Percentiles rank a stretch among this genome's conserved stretches.
Conservation (phyloP, 2,888 invertebrate genomes). For the Ichneumoninae sp. region DNA sequence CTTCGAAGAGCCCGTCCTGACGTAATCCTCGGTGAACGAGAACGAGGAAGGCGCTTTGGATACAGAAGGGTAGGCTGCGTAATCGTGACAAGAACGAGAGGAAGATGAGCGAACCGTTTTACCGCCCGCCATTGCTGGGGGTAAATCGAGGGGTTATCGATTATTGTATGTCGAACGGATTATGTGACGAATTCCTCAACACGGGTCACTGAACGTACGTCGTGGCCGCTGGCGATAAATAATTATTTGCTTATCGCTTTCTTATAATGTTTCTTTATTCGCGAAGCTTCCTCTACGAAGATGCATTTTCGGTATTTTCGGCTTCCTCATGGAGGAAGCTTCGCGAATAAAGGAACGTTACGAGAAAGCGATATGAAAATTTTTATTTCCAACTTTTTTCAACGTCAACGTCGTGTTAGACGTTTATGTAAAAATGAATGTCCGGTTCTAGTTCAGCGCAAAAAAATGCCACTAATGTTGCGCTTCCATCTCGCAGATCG, state of each 20-base stretch:
- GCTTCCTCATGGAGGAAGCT: too few species aligned
- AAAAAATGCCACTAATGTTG: too few species aligned
- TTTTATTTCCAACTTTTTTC: too few species aligned
- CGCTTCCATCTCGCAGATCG: too few species aligned
- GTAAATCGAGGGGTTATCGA: conserved; percentile 12
- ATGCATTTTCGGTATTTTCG: too few species aligned
- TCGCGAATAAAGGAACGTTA: too few species aligned
- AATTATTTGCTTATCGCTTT: not conserved
- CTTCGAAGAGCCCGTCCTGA: conserved; percentile 50
- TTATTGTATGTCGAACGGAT: not conserved
- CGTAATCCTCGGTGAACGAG: conserved; percentile 54
- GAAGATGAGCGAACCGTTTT: not conserved
- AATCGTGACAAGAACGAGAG: conserved; percentile 19
- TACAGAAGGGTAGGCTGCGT: conserved; percentile 28
- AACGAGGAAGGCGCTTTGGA: conserved; percentile 3
- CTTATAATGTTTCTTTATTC: too few species aligned
- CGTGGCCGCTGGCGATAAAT: not conserved
- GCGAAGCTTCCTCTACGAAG: too few species aligned
- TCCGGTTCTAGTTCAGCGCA: too few species aligned
- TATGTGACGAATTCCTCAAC: not conserved
- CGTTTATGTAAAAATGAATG: too few species aligned
- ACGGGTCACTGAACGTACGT: not conserved
- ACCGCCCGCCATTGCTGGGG: not conserved
- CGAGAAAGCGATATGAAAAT: too few species aligned
- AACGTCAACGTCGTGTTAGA: too few species aligned